Evolutionary conservation across 2,888 invertebrate genomes (phyloP).

Genomic region (Ichneumoninae sp.): DNA sequence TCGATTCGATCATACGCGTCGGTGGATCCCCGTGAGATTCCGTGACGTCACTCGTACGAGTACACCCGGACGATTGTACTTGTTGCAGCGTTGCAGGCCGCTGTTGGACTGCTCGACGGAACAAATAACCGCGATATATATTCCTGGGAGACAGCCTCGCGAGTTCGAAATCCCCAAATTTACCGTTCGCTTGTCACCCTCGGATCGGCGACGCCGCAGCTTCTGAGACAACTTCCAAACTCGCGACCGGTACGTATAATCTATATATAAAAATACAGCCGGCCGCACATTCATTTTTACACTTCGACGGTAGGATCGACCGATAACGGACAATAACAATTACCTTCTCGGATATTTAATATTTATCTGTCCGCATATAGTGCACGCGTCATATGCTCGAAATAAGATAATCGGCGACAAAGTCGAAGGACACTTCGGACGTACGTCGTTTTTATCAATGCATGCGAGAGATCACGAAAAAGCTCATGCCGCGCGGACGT

Average conservation of each 20-base stretch:
- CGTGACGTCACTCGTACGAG: slow-evolving; percentile 57
- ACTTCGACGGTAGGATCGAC: neutral
- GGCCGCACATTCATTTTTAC: neutral
- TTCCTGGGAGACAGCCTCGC: neutral
- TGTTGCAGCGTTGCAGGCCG: slow-evolving; percentile 75
- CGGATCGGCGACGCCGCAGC: neutral
- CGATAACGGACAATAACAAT: neutral
- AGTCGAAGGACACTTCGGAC: slow-evolving; percentile 2
- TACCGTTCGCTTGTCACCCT: neutral
- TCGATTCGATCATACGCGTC: slow-evolving; percentile 16
- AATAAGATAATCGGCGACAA: slow-evolving; percentile 31
- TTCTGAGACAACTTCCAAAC: slow-evolving; percentile 11
- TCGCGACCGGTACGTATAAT: neutral
- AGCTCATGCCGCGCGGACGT: neutral
- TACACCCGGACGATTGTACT: slow-evolving; percentile 72
- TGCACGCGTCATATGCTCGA: neutral
- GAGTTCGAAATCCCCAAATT: neutral
- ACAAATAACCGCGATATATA: neutral
- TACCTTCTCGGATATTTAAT: slow-evolving; percentile 4
- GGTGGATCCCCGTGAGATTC: slow-evolving; percentile 36
- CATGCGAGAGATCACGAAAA: slow-evolving; percentile 3
- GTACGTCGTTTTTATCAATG: neutral
- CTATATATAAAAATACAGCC: neutral
- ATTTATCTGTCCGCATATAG: neutral
- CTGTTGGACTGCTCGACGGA: slow-evolving; percentile 22